Base-by-base conservation (phyloP, 1,140 invertebrate species). In the Cydia splendana region DNA sequence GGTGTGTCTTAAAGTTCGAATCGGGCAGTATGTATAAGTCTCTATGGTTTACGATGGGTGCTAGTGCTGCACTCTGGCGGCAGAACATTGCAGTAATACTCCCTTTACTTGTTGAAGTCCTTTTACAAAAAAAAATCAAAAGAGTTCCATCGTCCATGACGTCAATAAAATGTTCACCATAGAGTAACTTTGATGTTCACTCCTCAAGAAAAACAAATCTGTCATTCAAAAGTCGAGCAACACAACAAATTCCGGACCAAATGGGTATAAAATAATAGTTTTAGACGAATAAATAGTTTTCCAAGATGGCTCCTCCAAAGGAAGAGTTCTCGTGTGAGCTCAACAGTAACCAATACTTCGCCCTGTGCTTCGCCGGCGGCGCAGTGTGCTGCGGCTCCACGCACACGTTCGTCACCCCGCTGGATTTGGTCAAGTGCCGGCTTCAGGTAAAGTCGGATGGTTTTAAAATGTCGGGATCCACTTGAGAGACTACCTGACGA, bases 321-420 rank as follows among this genome's bases (percentile, higher is more conserved):
- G 82, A 88, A 10, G 67, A 74, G 75, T 87, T 82, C 65, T 93
- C 89, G 1, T 91, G 90, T 76, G 87, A 88, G 80, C 87, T 93
- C 86, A 87, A 81, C 81, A 91, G 88, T 12, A 84, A 88, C n/a
- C 96, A 97, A 88, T 98, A 95, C 87, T 98, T 96, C 90, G 94
- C 94, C 15, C 89, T 97, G 0, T 97, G 97, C 88, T 96, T 95
- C 13, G 93, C 96, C 81, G 97, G 97, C 71, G 97, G 97, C 76
- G 94, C 97, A 69, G 83, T 97, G 1, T 97, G 96, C 34, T 98
- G 97, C 93, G 97, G 97, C 78, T 84, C 96, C 57, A 95, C 96
- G 4, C 94, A 95, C 82, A 96, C 96, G 13, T 94, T 96, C 78
- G 94, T 98, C 57, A 96, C 96, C 0, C 97, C 89, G 2, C 81